Evolutionary conservation across 2,113 vertebrate genomes (phyloP).

Genomic region (Gulo gulo): DNA sequence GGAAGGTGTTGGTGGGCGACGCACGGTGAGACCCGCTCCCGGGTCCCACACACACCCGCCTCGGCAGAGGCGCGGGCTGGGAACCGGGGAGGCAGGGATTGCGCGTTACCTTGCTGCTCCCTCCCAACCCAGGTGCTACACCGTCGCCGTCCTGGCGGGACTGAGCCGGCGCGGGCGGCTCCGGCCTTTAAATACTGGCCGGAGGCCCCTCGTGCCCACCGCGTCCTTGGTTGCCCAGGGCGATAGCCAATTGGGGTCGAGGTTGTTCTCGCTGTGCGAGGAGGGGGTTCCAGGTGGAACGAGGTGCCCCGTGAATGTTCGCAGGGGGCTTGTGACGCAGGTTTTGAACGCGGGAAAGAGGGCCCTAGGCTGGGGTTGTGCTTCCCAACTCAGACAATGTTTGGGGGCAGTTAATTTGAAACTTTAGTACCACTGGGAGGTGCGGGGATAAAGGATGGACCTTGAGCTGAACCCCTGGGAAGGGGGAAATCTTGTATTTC

Average conservation of each 20-base stretch:
- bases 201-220: background rate
- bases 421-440: background rate
- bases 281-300: background rate
- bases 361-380: too few species aligned
- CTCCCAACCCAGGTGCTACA: slow-evolving; percentile 55
- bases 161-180: background rate
- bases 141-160: slow-evolving; percentile 47
- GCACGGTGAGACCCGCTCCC: slow-evolving; percentile 43
- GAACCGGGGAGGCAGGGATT: slow-evolving; percentile 4
- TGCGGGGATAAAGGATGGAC: accelerated
- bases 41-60: slow-evolving; percentile 34
- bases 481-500: background rate
- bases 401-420: background rate
- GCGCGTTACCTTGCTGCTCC: slow-evolving; percentile 57
- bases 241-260: slow-evolving; percentile 67
- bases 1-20: slow-evolving; percentile 33
- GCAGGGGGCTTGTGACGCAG: slow-evolving; percentile 60
- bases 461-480: background rate
- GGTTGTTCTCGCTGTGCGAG: background rate
- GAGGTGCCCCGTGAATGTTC: background rate
- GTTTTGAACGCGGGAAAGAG: background rate
- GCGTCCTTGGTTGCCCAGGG: slow-evolving; percentile 61
- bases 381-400: background rate
- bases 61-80: background rate
- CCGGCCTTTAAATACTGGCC: slow-evolving; percentile 60